These are phyloP conservation scores for Caenorhabditis imperialis DNA, from an alignment of 2,888 invertebrate genomes.

Conservation along the genomic window DNA sequence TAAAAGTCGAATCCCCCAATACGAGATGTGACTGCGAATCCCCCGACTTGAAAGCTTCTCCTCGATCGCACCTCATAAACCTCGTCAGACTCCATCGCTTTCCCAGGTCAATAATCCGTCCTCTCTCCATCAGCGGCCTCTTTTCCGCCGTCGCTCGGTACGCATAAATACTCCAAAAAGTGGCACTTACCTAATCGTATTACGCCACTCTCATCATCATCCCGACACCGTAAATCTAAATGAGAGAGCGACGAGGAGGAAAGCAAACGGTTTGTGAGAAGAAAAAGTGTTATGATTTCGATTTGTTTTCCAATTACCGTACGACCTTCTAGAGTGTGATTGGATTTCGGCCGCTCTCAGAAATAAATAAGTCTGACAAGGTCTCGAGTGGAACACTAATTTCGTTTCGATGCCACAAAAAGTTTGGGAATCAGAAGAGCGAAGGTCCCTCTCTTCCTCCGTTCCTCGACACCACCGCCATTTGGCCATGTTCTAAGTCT, in stretches of 20 bases:
- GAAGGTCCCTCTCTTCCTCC: background rate
- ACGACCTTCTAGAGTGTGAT: conserved; percentile 42
- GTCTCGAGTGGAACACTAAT: conserved; percentile 22
- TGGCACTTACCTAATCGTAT: conserved; percentile 53
- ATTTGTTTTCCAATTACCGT: conserved; percentile 54
- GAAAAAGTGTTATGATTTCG: conserved; percentile 35
- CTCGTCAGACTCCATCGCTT: conserved; percentile 1
- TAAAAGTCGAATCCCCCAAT: no score
- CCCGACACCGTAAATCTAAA: conserved; percentile 32
- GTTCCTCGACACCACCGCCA: background rate
- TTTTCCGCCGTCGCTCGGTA: conserved; percentile 11
- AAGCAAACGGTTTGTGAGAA: no score
- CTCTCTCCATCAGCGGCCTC: conserved; percentile 44
- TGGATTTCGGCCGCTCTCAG: conserved; percentile 9
- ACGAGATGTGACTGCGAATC: no score
- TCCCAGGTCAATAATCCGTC: conserved; percentile 50
- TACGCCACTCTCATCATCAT: conserved; percentile 41
- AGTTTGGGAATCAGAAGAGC: no score
- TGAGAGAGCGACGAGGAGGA: background rate
- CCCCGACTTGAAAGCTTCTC: background rate
- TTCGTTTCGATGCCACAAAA: conserved; percentile 15
- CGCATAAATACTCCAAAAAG: conserved; percentile 49
- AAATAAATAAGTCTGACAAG: background rate
- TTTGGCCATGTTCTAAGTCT: no score
- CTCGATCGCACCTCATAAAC: no score